Conservation (phyloP, 2,797 vertebrate species). For the Oryzias dopingdopingensis region DNA sequence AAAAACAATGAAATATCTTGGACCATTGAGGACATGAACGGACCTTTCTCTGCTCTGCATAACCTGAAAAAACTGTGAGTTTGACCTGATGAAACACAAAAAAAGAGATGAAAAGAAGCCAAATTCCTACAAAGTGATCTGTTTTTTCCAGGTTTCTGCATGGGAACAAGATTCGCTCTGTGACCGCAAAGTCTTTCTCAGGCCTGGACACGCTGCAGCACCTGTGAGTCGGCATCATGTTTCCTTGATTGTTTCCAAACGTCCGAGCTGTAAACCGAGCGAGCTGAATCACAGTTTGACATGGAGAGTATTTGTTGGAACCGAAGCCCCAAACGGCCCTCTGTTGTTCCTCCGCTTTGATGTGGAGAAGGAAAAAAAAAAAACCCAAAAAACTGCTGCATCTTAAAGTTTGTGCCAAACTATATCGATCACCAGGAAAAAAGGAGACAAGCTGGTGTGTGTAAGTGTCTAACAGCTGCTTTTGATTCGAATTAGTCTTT, state of each 20-base stretch:
- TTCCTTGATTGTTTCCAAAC: slow-evolving; percentile 56
- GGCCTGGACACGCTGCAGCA: slow-evolving; percentile 92
- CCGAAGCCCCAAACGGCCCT: slow-evolving; percentile 33
- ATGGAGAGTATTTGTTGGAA: slow-evolving; percentile 47
- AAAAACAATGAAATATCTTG: slow-evolving; percentile 98
- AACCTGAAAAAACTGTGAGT: slow-evolving; percentile 90
- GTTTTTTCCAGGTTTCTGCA: slow-evolving; percentile 84
- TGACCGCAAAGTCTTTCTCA: slow-evolving; percentile 97
- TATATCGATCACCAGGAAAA: slow-evolving; percentile 57
- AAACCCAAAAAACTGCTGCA: slow-evolving; percentile 28
- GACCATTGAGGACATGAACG: slow-evolving; percentile 98
- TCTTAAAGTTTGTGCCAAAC: slow-evolving; percentile 55
- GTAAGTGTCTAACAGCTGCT: slow-evolving; percentile 58
- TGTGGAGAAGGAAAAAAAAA: slow-evolving; percentile 38
- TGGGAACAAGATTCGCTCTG: slow-evolving; percentile 92
- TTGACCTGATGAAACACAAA: not conserved
- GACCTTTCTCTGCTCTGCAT: slow-evolving; percentile 93
- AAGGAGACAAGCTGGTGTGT: slow-evolving; percentile 22
- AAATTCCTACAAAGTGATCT: slow-evolving; percentile 17
- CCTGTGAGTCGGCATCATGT: slow-evolving; percentile 83
- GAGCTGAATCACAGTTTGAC: slow-evolving; percentile 44
- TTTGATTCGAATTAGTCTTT: slow-evolving; percentile 71
- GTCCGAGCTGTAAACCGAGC: slow-evolving; percentile 52
- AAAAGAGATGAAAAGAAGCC: not conserved
- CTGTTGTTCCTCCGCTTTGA: slow-evolving; percentile 52